These are phyloP conservation scores for Choristoneura fumiferana DNA, from an alignment of 1,140 invertebrate genomes.

Conservation along the genomic window DNA sequence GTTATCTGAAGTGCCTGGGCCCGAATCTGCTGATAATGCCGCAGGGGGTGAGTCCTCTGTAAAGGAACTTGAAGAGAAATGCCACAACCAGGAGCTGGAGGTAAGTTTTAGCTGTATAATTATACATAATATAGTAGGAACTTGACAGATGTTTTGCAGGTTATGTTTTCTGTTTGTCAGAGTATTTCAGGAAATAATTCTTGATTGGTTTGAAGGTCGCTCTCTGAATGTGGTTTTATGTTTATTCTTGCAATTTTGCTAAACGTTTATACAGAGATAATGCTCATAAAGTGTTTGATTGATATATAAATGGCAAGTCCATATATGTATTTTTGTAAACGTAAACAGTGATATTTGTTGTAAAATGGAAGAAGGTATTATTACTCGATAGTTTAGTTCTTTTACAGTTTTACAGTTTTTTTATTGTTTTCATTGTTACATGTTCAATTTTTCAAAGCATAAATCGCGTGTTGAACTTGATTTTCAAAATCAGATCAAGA, in stretches of 20 bases:
- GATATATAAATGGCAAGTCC: too few relatives aligned
- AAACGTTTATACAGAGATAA: too few relatives aligned
- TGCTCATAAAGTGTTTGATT: too few relatives aligned
- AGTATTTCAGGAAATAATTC: constrained; percentile 20
- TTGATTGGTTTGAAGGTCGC: constrained; percentile 20
- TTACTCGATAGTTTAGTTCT: too few relatives aligned
- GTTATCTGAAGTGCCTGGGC: constrained; percentile 80
- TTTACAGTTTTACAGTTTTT: too few relatives aligned
- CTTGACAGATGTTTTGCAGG: constrained; percentile 57
- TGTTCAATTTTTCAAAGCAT: too few relatives aligned
- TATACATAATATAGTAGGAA: constrained; percentile 29
- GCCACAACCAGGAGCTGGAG: constrained; percentile 82
- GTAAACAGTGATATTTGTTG: too few relatives aligned
- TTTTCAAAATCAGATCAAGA: too few relatives aligned
- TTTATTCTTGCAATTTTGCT: neutral
- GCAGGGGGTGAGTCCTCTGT: constrained; percentile 67
- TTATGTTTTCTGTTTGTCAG: constrained; percentile 52
- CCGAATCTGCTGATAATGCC: constrained; percentile 76
- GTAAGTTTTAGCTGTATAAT: constrained; percentile 68
- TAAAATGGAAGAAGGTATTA: too few relatives aligned
- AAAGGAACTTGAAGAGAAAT: constrained; percentile 80
- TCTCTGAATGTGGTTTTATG: neutral
- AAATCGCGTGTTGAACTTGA: too few relatives aligned
- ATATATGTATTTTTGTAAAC: too few relatives aligned
- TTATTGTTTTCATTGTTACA: too few relatives aligned